Evolutionary conservation across 2,888 invertebrate genomes (phyloP), one percentile per base, ranked within the genome.

Genomic region (Blastobasis lacticolella): DNA sequence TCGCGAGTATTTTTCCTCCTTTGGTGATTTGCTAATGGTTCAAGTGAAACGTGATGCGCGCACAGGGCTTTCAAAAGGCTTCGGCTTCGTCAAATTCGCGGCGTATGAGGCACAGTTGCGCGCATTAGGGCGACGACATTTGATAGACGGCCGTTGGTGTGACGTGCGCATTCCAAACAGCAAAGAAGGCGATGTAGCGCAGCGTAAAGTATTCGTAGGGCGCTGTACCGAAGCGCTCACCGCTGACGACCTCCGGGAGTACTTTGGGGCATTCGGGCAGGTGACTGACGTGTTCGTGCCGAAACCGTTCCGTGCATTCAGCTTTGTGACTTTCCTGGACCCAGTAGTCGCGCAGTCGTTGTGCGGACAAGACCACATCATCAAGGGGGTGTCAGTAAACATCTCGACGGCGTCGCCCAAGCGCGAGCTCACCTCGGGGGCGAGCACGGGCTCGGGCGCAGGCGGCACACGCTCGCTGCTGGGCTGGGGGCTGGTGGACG

Each of bases 361-460:
- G 42, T 94, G 94, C 68, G 95, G 94, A 0, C 94, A 95, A 75
- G 94, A 95, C 83, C 94, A 94, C 73, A 94, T 95, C 60, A 92
- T 95, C 56, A 94, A 94, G 76, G 94, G 95, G 51, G 94, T 95
- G 50, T 95, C 95, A 9, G 94, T 95, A 46, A 95, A 95, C 81
- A 94, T 97, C 56, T 94, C 95, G 36, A 94, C 94, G 68, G 96
- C 96, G 37, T 94, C 95, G 37, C 96, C 96, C 10, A 95, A 95
- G 79, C 92, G 91, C 60, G 92, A 92, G 61, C 87, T 89, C 38
- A 73, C 72, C 9, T 57, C 46, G 43, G 54, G 47, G 10, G 36
- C 40, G 9, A 9, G 40, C 40, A 58, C 51, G 36, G 49, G 48
- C 44, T 52, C 52, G 45, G 49, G 55, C n/a, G 55, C 42, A 43